Evolutionary conservation across 2,113 vertebrate genomes (phyloP).

Genomic region (Holacanthus passer): DNA sequence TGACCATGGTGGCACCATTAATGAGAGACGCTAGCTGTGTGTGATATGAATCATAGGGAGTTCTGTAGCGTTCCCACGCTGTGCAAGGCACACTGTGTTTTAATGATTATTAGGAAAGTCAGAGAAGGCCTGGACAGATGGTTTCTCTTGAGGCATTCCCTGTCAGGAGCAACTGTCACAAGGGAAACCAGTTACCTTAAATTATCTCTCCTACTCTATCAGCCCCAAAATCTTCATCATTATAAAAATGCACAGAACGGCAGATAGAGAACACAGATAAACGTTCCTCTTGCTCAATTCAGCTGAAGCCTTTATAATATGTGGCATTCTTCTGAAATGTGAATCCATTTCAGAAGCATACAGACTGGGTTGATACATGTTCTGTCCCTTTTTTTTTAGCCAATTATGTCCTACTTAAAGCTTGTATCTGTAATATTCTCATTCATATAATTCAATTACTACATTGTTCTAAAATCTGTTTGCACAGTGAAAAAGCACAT

Average conservation of each 20-base stretch:
- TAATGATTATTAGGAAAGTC: slow-evolving; percentile 74
- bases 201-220: slow-evolving; percentile 44
- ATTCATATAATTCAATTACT: background rate
- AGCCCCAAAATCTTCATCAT: slow-evolving; percentile 17
- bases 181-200: slow-evolving; percentile 66
- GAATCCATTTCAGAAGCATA: slow-evolving; percentile 34
- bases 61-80: slow-evolving; percentile 37
- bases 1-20: slow-evolving; percentile 64
- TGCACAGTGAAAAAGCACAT: background rate
- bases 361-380: slow-evolving; percentile 17
- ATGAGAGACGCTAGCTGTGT: slow-evolving; percentile 69
- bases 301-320: slow-evolving; percentile 7
- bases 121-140: slow-evolving; percentile 71
- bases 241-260: slow-evolving; percentile 27
- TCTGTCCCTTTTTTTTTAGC: slow-evolving; percentile 2
- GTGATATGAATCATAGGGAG: slow-evolving; percentile 71
- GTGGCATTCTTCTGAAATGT: slow-evolving; percentile 29
- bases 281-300: slow-evolving; percentile 13
- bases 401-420: background rate
- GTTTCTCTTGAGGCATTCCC: slow-evolving; percentile 72
- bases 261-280: slow-evolving; percentile 10
- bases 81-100: slow-evolving; percentile 45
- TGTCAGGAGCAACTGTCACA: slow-evolving; percentile 71
- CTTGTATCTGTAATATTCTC: background rate
- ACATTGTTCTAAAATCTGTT: background rate